These are phyloP conservation scores for Rotaria magnacalcarata DNA, from an alignment of 2,888 invertebrate genomes.

Conservation along the genomic window DNA sequence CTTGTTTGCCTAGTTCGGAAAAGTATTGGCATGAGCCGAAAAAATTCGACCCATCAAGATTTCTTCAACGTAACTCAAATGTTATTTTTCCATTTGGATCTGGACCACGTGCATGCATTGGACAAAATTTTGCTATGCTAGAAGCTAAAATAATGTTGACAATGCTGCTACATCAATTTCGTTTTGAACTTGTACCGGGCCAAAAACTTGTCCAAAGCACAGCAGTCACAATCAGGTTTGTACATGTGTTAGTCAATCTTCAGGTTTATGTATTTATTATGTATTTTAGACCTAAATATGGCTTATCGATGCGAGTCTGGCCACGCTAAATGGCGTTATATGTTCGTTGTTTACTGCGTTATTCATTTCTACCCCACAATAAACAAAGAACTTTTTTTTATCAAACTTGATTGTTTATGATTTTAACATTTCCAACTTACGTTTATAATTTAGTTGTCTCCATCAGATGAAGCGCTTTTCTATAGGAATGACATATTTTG, in stretches of 20 bases:
- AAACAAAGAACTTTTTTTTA: no score
- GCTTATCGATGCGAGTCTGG: not conserved
- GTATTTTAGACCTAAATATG: not conserved
- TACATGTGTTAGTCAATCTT: no score
- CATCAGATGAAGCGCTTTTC: no score
- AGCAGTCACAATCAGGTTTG: not conserved
- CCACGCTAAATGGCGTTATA: not conserved
- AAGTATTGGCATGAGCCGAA: conserved; percentile 13
- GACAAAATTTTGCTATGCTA: not conserved
- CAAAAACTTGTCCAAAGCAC: not conserved
- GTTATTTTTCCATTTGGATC: not conserved
- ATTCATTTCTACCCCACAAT: no score
- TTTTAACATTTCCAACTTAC: no score
- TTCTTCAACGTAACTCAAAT: not conserved
- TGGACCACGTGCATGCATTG: not conserved
- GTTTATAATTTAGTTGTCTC: no score
- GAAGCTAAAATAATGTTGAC: no score
- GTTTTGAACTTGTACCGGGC: not conserved
- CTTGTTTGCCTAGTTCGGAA: not conserved
- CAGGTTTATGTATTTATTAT: not conserved
- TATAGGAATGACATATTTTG: no score
- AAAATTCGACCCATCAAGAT: conserved; percentile 12
- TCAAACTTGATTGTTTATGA: no score
- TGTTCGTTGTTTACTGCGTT: no score
- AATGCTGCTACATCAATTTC: no score